Base-by-base conservation (phyloP, 2,113 vertebrate species). In the Etheostoma spectabile region DNA sequence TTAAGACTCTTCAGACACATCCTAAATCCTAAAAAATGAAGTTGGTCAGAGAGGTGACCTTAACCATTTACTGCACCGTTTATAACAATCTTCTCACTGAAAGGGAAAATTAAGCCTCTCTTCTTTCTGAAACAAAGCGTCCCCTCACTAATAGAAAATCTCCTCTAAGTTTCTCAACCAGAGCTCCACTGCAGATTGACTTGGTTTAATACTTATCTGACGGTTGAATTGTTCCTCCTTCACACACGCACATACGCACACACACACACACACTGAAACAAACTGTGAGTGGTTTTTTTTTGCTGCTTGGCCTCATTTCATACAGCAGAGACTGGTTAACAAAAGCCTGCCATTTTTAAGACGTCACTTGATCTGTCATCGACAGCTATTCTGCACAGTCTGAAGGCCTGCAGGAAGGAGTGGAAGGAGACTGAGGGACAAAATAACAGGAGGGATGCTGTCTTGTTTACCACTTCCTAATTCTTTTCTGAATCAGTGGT, bases 281-380 rank as follows among this genome's bases (percentile, higher is more conserved):
- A 15, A 56, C 59, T 49, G 64, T 53, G 53, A 53, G 53, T 56
- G 65, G 51, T 77, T 86, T 66, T 56, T 83, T 75, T 65, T 56
- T 64, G 18, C 70, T 38, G 59, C 64, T 38, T 89, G 86, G 69
- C 84, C 86, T 82, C 71, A 64, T 86, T 93, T 88, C 72, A 59
- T 64, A 77, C 22, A 67, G 65, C 67, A 70, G 53, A 57, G 24
- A 46, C 38, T 65, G 76, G 77, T 76, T 60, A 79, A 67, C 24
- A 59, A 57, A 80, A 22, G 64, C 70, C 71, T 52, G 63, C 63
- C 61, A 64, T 87, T 89, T 90, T 85, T 85, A 75, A 79, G 73
- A 60, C 77, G 59, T 75, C 82, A 62, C 24, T 90, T 80, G 27
- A 67, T 76, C 74, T 79, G 82, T 84, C 74, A 69, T 88, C 33